A percentile compares a stretch with the other conserved stretches of the same genome.
Evolutionary conservation across 23 tunicate genomes (phyloP).

Genomic region (Diplosoma virens): DNA sequence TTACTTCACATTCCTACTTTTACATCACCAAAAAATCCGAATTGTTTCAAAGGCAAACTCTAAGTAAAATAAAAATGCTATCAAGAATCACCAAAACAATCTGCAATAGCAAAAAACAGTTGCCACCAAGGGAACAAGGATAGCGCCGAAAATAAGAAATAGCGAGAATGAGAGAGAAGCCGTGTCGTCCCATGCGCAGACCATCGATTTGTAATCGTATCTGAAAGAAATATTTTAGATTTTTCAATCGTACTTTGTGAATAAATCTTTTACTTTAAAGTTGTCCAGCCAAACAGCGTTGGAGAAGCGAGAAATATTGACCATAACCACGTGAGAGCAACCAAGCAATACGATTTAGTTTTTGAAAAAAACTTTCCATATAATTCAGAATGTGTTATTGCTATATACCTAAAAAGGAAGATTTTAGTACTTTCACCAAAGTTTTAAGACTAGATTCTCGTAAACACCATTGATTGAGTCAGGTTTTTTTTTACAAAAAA

Average conservation of each 20-base stretch:
- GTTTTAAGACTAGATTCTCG: not conserved
- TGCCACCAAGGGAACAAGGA: slow-evolving; percentile 17
- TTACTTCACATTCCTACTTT: not conserved
- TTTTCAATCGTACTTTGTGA: not conserved
- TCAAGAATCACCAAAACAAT: slow-evolving; percentile 31
- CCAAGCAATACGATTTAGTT: not conserved
- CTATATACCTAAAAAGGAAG: slow-evolving; percentile 22
- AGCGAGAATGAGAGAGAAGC: slow-evolving; percentile 5
- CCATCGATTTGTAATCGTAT: slow-evolving; percentile 39
- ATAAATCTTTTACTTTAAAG: not conserved
- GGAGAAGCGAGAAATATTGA: slow-evolving; percentile 19
- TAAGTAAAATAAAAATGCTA: no score
- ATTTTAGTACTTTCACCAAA: no score
- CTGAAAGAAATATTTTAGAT: slow-evolving; percentile 13
- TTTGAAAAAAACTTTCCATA: slow-evolving; percentile 13
- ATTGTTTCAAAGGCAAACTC: not conserved
- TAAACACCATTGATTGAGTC: no score
- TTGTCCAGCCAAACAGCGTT: slow-evolving; percentile 31
- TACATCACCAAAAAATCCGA: no score
- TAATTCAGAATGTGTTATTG: not conserved
- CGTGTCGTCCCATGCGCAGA: slow-evolving; percentile 40
- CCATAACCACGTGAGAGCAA: slow-evolving; percentile 19
- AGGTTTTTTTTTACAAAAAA: no score
- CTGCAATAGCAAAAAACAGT: slow-evolving; percentile 18
- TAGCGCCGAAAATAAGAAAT: slow-evolving; percentile 32